Percentiles rank a stretch among this genome's conserved stretches.
These are phyloP conservation scores for Saccopteryx bilineata DNA, from an alignment of 2,113 vertebrate species.

Conservation along the genomic window DNA sequence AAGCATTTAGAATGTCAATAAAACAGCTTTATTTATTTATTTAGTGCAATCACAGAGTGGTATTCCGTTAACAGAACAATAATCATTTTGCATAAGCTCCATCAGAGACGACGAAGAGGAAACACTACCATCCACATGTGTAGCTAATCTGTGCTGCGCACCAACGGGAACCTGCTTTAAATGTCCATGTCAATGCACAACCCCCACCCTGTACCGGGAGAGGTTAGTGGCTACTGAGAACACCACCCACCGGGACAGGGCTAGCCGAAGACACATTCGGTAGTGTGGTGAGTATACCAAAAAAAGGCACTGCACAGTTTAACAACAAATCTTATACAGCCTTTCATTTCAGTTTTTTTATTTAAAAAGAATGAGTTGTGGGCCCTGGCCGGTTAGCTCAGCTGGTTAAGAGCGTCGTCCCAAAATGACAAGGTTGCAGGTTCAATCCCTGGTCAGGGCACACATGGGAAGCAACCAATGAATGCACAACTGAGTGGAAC, in stretches of 20 bases:
- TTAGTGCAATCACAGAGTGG: slow-evolving; percentile 97
- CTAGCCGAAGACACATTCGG: slow-evolving; percentile 94
- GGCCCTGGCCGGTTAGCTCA: too few relatives aligned
- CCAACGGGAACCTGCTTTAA: slow-evolving; percentile 92
- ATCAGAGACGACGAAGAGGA: slow-evolving; percentile 94
- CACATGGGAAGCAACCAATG: too few relatives aligned
- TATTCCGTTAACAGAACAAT: slow-evolving; percentile 97
- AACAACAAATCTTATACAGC: slow-evolving; percentile 98
- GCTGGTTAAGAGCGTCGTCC: too few relatives aligned
- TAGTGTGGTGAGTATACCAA: slow-evolving; percentile 98
- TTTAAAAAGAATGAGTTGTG: slow-evolving; percentile 95
- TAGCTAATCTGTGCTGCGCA: slow-evolving; percentile 95
- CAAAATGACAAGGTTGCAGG: too few relatives aligned
- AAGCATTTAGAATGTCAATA: slow-evolving; percentile 98
- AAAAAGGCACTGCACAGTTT: slow-evolving; percentile 94
- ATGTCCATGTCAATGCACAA: slow-evolving; percentile 92
- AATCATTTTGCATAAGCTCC: slow-evolving; percentile 92
- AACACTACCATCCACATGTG: slow-evolving; percentile 91
- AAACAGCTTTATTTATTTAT: slow-evolving; percentile 93
- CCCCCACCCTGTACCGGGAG: slow-evolving; percentile 93
- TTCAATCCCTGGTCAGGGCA: too few relatives aligned
- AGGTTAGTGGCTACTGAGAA: slow-evolving; percentile 94
- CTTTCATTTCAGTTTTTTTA: slow-evolving; percentile 88
- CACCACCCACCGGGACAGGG: slow-evolving; percentile 96
- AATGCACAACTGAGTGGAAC: too few relatives aligned